A percentile compares a stretch with the other conserved stretches of the same genome.
phyloP scores from a whole-genome alignment of 2,797 vertebrate species.

The Muraenolepis orangiensis region DNA sequence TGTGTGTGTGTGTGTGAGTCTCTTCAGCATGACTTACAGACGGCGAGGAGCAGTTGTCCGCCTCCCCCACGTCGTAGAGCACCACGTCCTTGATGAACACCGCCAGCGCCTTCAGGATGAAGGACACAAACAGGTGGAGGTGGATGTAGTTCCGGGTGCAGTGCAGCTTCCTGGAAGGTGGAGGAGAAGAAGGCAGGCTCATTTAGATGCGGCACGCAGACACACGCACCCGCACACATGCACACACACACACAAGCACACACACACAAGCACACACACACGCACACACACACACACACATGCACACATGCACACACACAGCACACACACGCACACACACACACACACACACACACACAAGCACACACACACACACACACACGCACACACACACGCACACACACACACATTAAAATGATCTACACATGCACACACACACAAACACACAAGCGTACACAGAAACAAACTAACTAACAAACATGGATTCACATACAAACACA shows the following conservation, averaged over 20 bases:
- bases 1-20: too few relatives aligned
- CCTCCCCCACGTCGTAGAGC: conserved; percentile 80
- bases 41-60: conserved; percentile 79
- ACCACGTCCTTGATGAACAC: conserved; percentile 92
- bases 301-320: too few relatives aligned
- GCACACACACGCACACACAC: too few relatives aligned
- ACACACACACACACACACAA: too few relatives aligned
- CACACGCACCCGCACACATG: neutral
- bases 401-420: too few relatives aligned
- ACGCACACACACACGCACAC: too few relatives aligned
- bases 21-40: conserved; percentile 77
- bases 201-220: neutral
- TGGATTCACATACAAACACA: conserved; percentile 18
- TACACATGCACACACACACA: too few relatives aligned
- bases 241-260: too few relatives aligned
- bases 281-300: too few relatives aligned
- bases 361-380: too few relatives aligned
- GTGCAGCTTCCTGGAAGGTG: conserved; percentile 84
- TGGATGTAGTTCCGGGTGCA: conserved; percentile 97
- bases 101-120: conserved; percentile 89
- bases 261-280: too few relatives aligned
- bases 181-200: neutral
- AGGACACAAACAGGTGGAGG: conserved; percentile 92
- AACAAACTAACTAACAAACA: neutral
- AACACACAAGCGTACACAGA: neutral